Conservation (phyloP, 2,797 vertebrate genomes). For the Alfaro cultratus region DNA sequence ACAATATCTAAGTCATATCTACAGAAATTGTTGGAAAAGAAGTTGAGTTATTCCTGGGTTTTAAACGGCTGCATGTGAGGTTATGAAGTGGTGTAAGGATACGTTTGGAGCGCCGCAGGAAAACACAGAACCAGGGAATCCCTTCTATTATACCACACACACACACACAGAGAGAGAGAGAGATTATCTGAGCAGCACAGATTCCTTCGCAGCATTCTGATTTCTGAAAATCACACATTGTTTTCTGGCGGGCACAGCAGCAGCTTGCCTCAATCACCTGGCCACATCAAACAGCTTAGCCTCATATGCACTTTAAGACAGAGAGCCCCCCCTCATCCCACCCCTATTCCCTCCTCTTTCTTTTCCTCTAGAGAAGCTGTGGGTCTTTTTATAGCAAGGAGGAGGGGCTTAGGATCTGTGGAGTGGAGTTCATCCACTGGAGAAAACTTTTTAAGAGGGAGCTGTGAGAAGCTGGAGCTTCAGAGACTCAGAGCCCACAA, state of each 20-base stretch:
- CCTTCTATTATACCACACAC: slow-evolving; percentile 57
- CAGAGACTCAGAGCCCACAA: slow-evolving; percentile 1
- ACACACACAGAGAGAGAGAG: not conserved
- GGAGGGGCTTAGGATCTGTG: slow-evolving; percentile 16
- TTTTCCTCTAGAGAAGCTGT: slow-evolving; percentile 53
- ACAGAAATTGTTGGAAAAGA: not conserved
- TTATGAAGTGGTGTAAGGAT: slow-evolving; percentile 38
- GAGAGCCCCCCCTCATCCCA: not conserved
- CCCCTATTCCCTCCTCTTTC: not conserved
- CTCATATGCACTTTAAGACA: slow-evolving; percentile 55
- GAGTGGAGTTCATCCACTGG: slow-evolving; percentile 24
- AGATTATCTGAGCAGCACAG: no score
- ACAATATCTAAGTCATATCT: no score
- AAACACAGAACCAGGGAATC: slow-evolving; percentile 71
- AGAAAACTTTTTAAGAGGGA: slow-evolving; percentile 28
- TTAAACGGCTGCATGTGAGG: slow-evolving; percentile 44
- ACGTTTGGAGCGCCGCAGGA: slow-evolving; percentile 44
- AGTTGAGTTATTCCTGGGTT: not conserved
- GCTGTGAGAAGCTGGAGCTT: slow-evolving; percentile 34
- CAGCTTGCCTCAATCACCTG: slow-evolving; percentile 72
- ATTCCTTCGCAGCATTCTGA: slow-evolving; percentile 12
- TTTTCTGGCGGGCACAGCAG: slow-evolving; percentile 47
- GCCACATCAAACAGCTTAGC: slow-evolving; percentile 72
- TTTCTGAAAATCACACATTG: slow-evolving; percentile 23
- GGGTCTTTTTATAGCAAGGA: slow-evolving; percentile 65